Evolutionary conservation across 2,797 vertebrate species (phyloP).

Genomic region (Lutjanus campechanus): DNA sequence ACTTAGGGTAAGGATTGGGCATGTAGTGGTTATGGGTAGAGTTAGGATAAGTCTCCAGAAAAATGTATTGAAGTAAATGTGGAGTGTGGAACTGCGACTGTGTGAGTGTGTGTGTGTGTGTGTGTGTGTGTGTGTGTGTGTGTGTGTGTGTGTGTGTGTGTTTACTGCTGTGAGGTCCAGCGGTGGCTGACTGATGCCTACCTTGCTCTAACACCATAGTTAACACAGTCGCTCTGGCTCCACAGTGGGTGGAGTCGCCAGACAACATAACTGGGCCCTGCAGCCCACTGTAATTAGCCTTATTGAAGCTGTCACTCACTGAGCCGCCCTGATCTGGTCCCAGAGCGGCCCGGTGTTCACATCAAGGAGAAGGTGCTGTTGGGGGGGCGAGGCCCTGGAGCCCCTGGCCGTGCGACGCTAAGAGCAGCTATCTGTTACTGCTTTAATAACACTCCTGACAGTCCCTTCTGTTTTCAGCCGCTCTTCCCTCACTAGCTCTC

Average conservation of each 20-base stretch:
- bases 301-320: slow-evolving; percentile 85
- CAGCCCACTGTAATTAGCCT: slow-evolving; percentile 84
- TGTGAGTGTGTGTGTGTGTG: too few species aligned
- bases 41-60: too few species aligned
- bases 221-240: slow-evolving; percentile 80
- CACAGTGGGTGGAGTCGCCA: slow-evolving; percentile 81
- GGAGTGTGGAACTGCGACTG: too few species aligned
- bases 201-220: slow-evolving; percentile 79
- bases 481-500: slow-evolving; percentile 51
- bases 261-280: slow-evolving; percentile 81
- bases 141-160: slow-evolving; percentile 49
- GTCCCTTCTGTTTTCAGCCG: slow-evolving; percentile 58
- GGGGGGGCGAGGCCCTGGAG: slow-evolving; percentile 58
- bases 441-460: slow-evolving; percentile 75
- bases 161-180: slow-evolving; percentile 79
- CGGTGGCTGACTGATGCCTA: slow-evolving; percentile 74
- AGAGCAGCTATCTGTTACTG: slow-evolving; percentile 78
- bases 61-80: too few species aligned
- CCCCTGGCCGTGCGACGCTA: slow-evolving; percentile 54
- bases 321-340: slow-evolving; percentile 63
- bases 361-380: slow-evolving; percentile 75
- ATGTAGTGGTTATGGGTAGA: too few species aligned
- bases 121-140: slow-evolving; percentile 53
- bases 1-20: too few species aligned
- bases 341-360: slow-evolving; percentile 68